Evolutionary conservation across 2,797 vertebrate species (phyloP), one percentile per base, ranked within the genome.

Genomic region (Cuniculus paca): DNA sequence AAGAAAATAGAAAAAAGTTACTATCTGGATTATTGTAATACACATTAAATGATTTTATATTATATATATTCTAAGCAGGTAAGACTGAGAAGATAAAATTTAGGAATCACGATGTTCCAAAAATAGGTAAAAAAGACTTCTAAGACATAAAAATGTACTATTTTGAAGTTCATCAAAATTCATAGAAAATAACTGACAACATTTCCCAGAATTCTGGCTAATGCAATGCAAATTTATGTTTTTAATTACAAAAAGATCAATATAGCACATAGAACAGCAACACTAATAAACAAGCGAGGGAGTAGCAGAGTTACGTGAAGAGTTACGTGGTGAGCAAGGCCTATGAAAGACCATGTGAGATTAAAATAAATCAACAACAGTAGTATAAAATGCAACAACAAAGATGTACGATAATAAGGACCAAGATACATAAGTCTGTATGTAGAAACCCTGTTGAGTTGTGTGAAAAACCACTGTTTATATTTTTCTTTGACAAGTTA

Each of bases 401-500:
- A 79, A 92, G 7, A 68, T 10, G 63, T 34, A 80, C 75, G 26
- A 89, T n/a, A 80, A 54, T 39, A 56, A 94, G 34, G 12, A 91
- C 78, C 13, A 95, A 65, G 1, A 68, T 70, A 68, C 0, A 28
- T 48, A 95, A 88, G 81, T 88, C 39, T 42, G 34, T 60, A 75
- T 20, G 13, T 1, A 95, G 54, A 96, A 91, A 87, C 78, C 34
- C 34, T 79, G 36, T 0, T 0, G 6, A 34, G 36, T 60, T 83
- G 4, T 84, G 5, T 94, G 45, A 92, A 95, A 89, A 88, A 72
- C 52, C n/a, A 84, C 77, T 94, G 61, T 14, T 81, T 86, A 58
- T 48, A 42, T 82, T 90, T 95, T 96, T 79, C 26, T 88, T 81
- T 78, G 50, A 94, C 60, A 93, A 6, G 1, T 92, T 94, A 94